These are phyloP conservation scores for Lemur catta DNA, from an alignment of 2,797 vertebrate genomes.

Conservation along the genomic window DNA sequence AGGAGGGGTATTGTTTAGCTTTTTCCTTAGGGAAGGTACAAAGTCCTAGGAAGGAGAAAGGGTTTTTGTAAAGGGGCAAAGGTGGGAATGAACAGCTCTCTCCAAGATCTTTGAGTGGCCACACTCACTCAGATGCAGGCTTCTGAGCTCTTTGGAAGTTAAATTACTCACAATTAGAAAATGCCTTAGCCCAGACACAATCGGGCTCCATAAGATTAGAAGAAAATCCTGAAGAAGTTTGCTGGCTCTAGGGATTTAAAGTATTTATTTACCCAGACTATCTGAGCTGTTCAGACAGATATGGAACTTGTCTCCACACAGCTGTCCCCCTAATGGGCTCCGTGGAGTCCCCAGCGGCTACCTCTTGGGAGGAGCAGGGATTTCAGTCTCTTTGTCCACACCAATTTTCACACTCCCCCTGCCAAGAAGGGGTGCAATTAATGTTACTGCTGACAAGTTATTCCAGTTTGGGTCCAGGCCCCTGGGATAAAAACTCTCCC, in stretches of 20 bases:
- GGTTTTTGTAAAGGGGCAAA: background rate
- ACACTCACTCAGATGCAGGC: background rate
- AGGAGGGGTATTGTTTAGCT: background rate
- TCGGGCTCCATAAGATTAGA: background rate
- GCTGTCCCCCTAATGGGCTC: slow-evolving; percentile 42
- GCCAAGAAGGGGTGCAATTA: slow-evolving; percentile 60
- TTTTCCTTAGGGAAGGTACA: background rate
- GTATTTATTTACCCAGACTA: slow-evolving; percentile 47
- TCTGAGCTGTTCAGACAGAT: slow-evolving; percentile 49
- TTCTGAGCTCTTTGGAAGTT: background rate
- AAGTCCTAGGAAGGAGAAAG: background rate
- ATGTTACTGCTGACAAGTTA: slow-evolving; percentile 67
- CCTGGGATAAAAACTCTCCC: slow-evolving; percentile 38
- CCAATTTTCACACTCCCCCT: slow-evolving; percentile 44
- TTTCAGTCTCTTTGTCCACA: slow-evolving; percentile 56
- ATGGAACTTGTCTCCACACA: slow-evolving; percentile 28
- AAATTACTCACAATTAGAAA: slow-evolving; percentile 62
- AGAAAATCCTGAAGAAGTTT: slow-evolving; percentile 50
- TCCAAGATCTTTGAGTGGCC: background rate
- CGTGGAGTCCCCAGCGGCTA: background rate
- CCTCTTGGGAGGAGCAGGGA: slow-evolving; percentile 28
- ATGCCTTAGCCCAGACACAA: background rate
- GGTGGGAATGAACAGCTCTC: background rate
- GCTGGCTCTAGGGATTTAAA: slow-evolving; percentile 38
- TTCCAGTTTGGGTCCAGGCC: slow-evolving; percentile 52